A percentile compares a stretch with the other conserved stretches of the same genome.
Evolutionary conservation across 2,888 invertebrate genomes (phyloP).

Genomic region (Eupithecia abbreviata): DNA sequence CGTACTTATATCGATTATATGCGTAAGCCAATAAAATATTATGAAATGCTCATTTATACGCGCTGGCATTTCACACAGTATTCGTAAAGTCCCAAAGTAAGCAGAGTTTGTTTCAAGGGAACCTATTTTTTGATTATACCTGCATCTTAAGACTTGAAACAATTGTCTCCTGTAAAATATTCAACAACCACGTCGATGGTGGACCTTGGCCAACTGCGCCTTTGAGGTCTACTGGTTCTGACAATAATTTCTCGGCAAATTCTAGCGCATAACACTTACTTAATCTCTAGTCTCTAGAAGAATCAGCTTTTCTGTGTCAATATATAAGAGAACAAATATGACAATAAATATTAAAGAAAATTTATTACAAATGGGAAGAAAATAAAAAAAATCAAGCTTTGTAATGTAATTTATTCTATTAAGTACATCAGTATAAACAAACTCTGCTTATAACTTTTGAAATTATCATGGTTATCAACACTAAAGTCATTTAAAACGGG

Average conservation of each 20-base stretch:
- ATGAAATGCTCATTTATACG: neutral
- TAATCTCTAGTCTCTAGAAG: neutral
- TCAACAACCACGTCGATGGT: neutral
- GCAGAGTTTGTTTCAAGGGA: neutral
- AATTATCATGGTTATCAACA: too few relatives aligned
- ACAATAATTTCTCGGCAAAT: neutral
- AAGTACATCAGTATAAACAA: too few relatives aligned
- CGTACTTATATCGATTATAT: too few relatives aligned
- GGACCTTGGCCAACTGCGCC: neutral
- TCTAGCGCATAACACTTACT: neutral
- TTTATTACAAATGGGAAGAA: neutral
- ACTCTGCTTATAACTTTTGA: too few relatives aligned
- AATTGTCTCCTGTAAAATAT: neutral
- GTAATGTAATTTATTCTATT: too few relatives aligned
- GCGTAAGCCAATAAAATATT: neutral
- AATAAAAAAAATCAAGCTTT: too few relatives aligned
- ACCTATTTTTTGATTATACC: neutral
- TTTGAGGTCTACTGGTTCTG: neutral
- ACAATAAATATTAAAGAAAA: neutral
- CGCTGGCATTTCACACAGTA: neutral
- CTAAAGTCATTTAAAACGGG: too few relatives aligned
- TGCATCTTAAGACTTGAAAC: neutral
- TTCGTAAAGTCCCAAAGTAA: neutral
- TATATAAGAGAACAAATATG: too few relatives aligned
- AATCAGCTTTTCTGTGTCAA: neutral